A percentile compares a stretch with the other conserved stretches of the same genome.
Conservation (phyloP, 1,140 invertebrate species). For the Argopecten irradians region DNA sequence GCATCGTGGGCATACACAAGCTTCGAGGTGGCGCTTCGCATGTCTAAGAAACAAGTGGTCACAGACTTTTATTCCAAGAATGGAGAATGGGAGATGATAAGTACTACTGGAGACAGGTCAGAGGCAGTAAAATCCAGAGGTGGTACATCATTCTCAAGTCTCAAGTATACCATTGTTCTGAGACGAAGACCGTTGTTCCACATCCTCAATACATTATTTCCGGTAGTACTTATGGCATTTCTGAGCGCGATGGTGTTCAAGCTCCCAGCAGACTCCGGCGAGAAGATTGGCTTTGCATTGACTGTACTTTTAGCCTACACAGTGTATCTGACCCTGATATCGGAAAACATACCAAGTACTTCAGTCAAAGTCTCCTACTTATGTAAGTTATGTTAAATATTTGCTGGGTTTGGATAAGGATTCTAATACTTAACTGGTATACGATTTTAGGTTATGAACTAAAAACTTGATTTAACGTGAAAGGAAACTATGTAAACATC, state of each 20-base stretch:
- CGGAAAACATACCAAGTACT: conserved; percentile 57
- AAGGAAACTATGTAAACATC: neutral
- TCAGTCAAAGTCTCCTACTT: conserved; percentile 49
- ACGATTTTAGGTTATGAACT: neutral
- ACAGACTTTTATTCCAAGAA: conserved; percentile 38
- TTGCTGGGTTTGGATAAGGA: neutral
- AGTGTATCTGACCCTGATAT: conserved; percentile 56
- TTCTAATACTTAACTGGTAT: neutral
- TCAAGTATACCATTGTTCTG: conserved; percentile 53
- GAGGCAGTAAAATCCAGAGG: conserved; percentile 18
- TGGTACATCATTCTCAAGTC: conserved; percentile 31
- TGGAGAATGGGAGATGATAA: conserved; percentile 44
- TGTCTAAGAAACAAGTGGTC: neutral
- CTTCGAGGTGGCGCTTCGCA: conserved; percentile 29
- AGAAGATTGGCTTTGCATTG: conserved; percentile 59
- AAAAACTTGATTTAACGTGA: neutral
- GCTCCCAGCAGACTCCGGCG: conserved; percentile 58
- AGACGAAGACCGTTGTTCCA: conserved; percentile 51
- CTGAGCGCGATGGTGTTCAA: conserved; percentile 57
- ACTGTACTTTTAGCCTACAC: conserved; percentile 58
- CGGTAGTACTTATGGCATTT: conserved; percentile 57
- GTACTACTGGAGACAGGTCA: neutral
- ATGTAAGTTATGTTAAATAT: conserved; percentile 39
- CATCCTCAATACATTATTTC: conserved; percentile 54
- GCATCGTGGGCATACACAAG: conserved; percentile 43